Conservation (phyloP, 2,888 invertebrate species). For the Eupeodes luniger region DNA sequence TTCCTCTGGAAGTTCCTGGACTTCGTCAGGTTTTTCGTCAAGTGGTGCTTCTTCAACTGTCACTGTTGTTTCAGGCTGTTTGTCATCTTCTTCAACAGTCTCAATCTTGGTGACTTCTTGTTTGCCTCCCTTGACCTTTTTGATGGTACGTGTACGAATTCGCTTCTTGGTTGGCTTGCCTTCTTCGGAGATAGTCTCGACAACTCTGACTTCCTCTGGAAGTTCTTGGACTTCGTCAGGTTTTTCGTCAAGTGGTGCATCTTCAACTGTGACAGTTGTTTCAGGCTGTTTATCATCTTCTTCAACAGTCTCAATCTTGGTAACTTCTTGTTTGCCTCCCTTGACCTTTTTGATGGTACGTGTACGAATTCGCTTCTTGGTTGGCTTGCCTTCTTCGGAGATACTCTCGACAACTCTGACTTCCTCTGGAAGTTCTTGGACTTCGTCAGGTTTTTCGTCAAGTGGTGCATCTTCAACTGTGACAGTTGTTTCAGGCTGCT, state of each 20-base stretch:
- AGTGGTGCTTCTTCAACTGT: conserved; percentile 49
- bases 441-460: conserved; percentile 40
- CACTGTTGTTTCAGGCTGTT: conserved; percentile 51
- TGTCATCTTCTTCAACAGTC: conserved; percentile 59
- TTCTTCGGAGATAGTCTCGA: conserved; percentile 45
- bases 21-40: conserved; percentile 46
- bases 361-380: conserved; percentile 45
- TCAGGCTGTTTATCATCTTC: conserved; percentile 56
- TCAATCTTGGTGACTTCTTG: conserved; percentile 63
- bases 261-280: conserved; percentile 55
- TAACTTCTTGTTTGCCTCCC: conserved; percentile 60
- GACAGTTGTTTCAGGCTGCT: conserved; percentile 50
- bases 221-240: conserved; percentile 47
- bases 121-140: conserved; percentile 55
- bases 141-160: conserved; percentile 57
- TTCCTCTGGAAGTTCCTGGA: conserved; percentile 48
- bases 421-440: conserved; percentile 50
- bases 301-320: conserved; percentile 57
- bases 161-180: conserved; percentile 52
- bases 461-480: conserved; percentile 52
- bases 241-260: conserved; percentile 47
- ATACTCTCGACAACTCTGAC: conserved; percentile 32
- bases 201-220: conserved; percentile 43
- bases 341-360: conserved; percentile 50
- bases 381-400: conserved; percentile 54